Base-by-base conservation (phyloP, 2,797 vertebrate species). In the Tadarida brasiliensis region DNA sequence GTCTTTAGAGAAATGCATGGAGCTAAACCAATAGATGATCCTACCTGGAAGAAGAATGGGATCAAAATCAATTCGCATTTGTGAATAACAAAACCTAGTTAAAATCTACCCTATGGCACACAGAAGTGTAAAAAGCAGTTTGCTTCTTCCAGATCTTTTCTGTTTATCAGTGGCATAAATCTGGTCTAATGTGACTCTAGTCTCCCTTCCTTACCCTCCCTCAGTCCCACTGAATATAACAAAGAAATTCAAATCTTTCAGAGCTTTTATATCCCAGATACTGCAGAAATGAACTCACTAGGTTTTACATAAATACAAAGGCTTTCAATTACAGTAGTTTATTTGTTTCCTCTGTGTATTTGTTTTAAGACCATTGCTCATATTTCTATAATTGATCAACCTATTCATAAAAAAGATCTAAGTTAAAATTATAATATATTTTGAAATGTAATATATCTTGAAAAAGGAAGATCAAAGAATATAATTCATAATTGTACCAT, bases 401-500 rank as follows among this genome's bases (percentile, higher is more conserved):
- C 30, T 83, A 73, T 77, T 96, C 88, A 83, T 39, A 35, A 92
- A 91, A 80, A 44, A 73, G 9, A 84, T 28, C 56, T 54, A 91
- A 59, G 49, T 94, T 70, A 82, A 20, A 92, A 49, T 47, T 95
- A 11, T 51, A 91, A 88, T 77, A 78, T 91, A 56, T 78, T 51
- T 93, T 93, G 39, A 84, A 92, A 86, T 35, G 19, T 56, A 96
- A 94, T 85, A 87, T 35, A 80, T 47, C 17, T 39, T 57, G 28
- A 83, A 92, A 63, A 61, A 44, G 56, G 39, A 96, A 28, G 16
- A 89, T 76, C 77, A 92, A 74, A 95, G 49, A 82, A 78, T 68
- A n/a, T 77, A 89, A 88, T 24, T 95, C 47, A 87, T 80, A 81
- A 94, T 54, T 94, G 93, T 94, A 76, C 76, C 74, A 91, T 63